These are phyloP conservation scores for Garrulus glandarius DNA, from an alignment of 2,797 vertebrate genomes.

Conservation along the genomic window DNA sequence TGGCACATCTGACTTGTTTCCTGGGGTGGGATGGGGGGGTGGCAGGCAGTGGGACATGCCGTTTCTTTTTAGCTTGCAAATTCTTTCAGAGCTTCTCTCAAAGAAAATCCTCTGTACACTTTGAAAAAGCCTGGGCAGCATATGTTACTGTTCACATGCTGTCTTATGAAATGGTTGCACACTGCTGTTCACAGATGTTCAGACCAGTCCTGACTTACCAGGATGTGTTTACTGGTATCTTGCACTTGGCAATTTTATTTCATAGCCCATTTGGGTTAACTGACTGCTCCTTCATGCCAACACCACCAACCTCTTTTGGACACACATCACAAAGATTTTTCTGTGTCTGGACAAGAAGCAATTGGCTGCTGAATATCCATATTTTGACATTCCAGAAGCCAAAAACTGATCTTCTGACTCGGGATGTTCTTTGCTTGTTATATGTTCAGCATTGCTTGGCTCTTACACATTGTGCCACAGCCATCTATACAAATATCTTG, in stretches of 20 bases:
- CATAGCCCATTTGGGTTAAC: neutral
- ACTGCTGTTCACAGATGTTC: slow-evolving; percentile 11
- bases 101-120: neutral
- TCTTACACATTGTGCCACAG: neutral
- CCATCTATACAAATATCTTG: neutral
- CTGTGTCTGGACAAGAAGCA: neutral
- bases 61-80: neutral
- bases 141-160: neutral
- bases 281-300: neutral
- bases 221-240: neutral
- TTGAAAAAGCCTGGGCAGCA: neutral
- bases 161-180: neutral
- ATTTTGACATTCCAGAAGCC: neutral
- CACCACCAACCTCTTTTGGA: neutral
- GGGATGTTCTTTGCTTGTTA: neutral
- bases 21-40: fast-evolving
- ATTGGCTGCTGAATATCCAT: neutral
- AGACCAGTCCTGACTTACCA: neutral
- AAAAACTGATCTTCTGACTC: neutral
- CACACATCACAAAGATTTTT: neutral
- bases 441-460: neutral
- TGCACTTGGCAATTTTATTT: neutral
- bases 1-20: neutral
- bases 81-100: neutral
- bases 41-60: neutral